phyloP scores from a whole-genome alignment of 2,113 vertebrate species.

The Limanda limanda region DNA sequence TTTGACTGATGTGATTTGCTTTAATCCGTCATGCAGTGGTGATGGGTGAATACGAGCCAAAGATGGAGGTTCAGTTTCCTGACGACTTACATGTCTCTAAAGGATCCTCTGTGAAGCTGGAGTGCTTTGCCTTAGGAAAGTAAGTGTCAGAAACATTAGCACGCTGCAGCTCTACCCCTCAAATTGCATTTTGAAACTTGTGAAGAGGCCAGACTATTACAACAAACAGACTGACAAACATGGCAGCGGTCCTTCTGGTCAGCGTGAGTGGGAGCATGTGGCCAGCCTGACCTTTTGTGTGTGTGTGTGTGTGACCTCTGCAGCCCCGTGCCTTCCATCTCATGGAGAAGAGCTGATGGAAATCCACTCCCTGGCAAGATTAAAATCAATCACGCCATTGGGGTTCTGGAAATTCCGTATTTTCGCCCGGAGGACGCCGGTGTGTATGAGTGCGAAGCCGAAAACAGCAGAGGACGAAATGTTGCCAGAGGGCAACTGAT shows the following conservation, averaged over 20 bases:
- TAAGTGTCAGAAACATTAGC: constrained; percentile 78
- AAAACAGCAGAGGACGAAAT: constrained; percentile 86
- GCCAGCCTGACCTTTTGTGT: constrained; percentile 57
- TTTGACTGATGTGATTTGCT: constrained; percentile 42
- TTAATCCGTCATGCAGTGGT: constrained; percentile 79
- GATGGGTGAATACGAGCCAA: constrained; percentile 95
- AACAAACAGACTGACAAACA: constrained; percentile 41
- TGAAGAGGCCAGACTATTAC: constrained; percentile 1
- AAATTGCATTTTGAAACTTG: background rate
- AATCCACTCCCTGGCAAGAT: constrained; percentile 86
- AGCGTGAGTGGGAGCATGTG: constrained; percentile 28
- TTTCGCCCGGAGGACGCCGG: constrained; percentile 90
- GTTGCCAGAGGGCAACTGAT: constrained; percentile 86
- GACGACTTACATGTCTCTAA: constrained; percentile 82
- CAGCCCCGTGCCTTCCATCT: constrained; percentile 90
- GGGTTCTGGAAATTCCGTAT: constrained; percentile 88
- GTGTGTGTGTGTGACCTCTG: constrained; percentile 63
- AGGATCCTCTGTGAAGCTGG: constrained; percentile 89
- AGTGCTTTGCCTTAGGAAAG: constrained; percentile 95
- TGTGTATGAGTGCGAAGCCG: constrained; percentile 86
- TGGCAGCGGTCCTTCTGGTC: constrained; percentile 4
- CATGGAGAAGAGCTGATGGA: constrained; percentile 89
- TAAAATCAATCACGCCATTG: constrained; percentile 82
- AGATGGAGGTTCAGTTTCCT: constrained; percentile 91
- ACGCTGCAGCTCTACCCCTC: background rate